Conservation (phyloP, 2,113 vertebrate genomes). For the Alaudala cheleensis region DNA sequence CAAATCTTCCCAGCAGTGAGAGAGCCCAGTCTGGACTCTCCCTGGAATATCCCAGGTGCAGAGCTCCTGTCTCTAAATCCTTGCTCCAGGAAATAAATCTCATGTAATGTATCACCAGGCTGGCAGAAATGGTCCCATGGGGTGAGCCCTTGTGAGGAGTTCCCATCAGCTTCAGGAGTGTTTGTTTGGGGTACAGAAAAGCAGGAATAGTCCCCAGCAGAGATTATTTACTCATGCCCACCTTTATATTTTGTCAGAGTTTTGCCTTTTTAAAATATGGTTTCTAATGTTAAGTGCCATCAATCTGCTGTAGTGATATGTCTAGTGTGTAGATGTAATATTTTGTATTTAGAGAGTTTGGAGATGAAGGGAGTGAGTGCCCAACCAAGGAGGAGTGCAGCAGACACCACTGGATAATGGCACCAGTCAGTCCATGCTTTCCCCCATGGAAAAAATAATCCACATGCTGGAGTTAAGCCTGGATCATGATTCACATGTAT, state of each 20-base stretch:
- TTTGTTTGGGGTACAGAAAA: not conserved
- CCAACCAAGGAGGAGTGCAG: not conserved
- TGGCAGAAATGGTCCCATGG: not conserved
- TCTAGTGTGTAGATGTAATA: not conserved
- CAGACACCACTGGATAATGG: not conserved
- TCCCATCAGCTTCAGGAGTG: not conserved
- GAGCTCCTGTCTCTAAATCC: not conserved
- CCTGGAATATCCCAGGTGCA: not conserved
- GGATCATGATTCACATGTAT: not conserved
- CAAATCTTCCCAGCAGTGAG: not conserved
- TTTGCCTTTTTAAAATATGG: rapidly evolving
- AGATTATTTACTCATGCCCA: not conserved
- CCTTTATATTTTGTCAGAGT: not conserved
- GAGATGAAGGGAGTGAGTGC: not conserved
- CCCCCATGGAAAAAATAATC: not conserved
- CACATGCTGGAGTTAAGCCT: not conserved
- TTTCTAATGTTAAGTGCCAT: not conserved
- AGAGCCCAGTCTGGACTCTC: not conserved
- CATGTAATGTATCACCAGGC: not conserved
- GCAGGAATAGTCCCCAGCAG: not conserved
- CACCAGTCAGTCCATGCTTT: not conserved
- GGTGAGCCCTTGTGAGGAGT: not conserved
- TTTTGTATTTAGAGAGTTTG: not conserved
- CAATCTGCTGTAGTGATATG: not conserved
- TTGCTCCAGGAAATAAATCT: not conserved